Evolutionary conservation across 64 coral and sea anemone species (phyloP).

Genomic region (Porites lutea): DNA sequence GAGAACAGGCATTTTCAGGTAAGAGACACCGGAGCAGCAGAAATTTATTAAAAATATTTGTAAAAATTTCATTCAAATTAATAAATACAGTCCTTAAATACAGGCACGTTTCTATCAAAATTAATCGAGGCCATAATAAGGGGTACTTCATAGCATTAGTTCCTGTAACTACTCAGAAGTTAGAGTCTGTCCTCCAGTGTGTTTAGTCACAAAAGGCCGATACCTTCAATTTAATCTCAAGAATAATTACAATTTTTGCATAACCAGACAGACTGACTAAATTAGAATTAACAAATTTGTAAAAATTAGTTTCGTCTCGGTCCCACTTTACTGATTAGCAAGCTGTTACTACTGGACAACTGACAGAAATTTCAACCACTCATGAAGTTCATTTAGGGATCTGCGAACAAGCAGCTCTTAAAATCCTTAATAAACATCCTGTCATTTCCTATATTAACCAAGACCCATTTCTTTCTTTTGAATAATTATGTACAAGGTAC

Average conservation of each 20-base stretch:
- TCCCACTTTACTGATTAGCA: not conserved
- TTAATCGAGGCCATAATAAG: conserved; percentile 28
- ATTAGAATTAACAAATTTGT: not conserved
- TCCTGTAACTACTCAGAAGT: not conserved
- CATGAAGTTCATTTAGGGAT: too few species aligned
- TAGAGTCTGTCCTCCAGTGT: not conserved
- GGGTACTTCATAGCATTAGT: not conserved
- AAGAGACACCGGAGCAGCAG: conserved; percentile 78
- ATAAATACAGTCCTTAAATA: conserved; percentile 95
- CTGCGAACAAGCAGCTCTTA: too few species aligned
- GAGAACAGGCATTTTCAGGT: not conserved
- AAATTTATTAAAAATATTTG: conserved; percentile 94
- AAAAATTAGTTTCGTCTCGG: not conserved
- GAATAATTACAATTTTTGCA: not conserved
- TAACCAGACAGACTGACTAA: not conserved
- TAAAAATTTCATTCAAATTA: conserved; percentile 94
- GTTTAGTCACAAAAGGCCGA: not conserved
- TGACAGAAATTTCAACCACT: too few species aligned
- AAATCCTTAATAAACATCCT: too few species aligned
- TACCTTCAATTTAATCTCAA: not conserved
- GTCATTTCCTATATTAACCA: too few species aligned
- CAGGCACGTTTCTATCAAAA: conserved; percentile 78
- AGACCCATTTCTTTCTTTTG: too few species aligned
- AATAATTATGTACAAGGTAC: too few species aligned
- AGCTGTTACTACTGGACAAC: not conserved